Evolutionary conservation across 2,888 invertebrate genomes (phyloP).

Genomic region (Pristionchus japonicus): DNA sequence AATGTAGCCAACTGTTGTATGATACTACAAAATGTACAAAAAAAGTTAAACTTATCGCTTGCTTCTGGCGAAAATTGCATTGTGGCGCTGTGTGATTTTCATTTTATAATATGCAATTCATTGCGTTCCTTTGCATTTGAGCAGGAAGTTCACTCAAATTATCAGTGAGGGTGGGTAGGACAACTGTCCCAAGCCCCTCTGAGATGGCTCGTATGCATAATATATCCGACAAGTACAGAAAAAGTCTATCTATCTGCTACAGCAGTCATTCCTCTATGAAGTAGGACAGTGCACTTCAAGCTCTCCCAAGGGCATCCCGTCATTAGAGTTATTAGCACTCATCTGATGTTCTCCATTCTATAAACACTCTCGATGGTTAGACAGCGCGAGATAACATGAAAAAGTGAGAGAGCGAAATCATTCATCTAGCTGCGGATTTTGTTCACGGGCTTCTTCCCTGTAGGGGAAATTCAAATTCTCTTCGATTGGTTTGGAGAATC

Average conservation of each 20-base stretch:
- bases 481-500: background rate
- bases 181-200: background rate
- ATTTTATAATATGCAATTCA: too few relatives aligned
- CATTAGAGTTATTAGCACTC: background rate
- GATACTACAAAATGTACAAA: too few relatives aligned
- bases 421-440: too few relatives aligned
- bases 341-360: too few relatives aligned
- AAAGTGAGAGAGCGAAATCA: too few relatives aligned
- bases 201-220: background rate
- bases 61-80: too few relatives aligned
- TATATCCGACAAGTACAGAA: background rate
- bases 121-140: too few relatives aligned
- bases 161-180: background rate
- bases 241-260: background rate
- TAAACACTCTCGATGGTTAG: too few relatives aligned
- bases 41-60: too few relatives aligned
- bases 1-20: too few relatives aligned
- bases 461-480: background rate
- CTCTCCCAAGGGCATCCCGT: background rate
- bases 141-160: background rate
- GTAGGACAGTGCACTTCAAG: background rate
- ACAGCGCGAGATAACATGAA: background rate
- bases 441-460: constrained; percentile 17
- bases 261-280: background rate
- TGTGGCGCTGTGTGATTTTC: too few relatives aligned